These are phyloP conservation scores for Chloropsis cyanopogon DNA, from an alignment of 2,113 vertebrate species.

Conservation along the genomic window DNA sequence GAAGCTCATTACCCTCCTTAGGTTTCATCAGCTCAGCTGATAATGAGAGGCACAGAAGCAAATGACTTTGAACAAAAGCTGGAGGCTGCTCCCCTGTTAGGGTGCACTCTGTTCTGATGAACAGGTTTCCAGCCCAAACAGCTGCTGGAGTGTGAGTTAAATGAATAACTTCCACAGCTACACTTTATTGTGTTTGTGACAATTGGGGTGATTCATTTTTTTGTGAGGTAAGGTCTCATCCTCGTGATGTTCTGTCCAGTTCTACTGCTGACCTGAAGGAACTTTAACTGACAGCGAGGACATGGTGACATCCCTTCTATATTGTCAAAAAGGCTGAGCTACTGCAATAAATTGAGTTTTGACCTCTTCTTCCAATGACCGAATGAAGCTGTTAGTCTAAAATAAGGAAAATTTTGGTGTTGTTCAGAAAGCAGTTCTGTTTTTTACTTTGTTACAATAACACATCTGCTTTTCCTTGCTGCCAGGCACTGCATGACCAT, in stretches of 20 bases:
- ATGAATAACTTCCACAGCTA: not conserved
- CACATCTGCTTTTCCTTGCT: slow-evolving; percentile 1
- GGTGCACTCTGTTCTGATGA: not conserved
- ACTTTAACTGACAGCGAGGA: not conserved
- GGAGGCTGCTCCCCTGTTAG: not conserved
- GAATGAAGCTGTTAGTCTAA: not conserved
- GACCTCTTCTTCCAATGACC: not conserved
- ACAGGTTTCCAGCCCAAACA: not conserved
- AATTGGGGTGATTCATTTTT: not conserved
- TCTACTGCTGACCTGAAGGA: not conserved
- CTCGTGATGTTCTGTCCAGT: rapidly evolving
- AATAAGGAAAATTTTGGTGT: not conserved
- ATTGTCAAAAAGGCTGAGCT: not conserved
- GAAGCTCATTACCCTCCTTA: not conserved
- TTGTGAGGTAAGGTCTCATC: not conserved
- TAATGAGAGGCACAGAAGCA: not conserved
- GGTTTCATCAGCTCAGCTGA: not conserved
- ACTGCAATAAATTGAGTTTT: not conserved
- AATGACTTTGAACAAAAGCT: not conserved
- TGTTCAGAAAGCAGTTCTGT: rapidly evolving
- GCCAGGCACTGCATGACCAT: slow-evolving; percentile 25
- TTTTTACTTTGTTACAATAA: slow-evolving; percentile 37
- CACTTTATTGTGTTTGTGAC: rapidly evolving
- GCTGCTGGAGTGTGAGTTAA: not conserved
- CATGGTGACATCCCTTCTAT: rapidly evolving